Evolutionary conservation across 2,797 vertebrate genomes (phyloP), one percentile per base, ranked within the genome.

Genomic region (Karalla daura): DNA sequence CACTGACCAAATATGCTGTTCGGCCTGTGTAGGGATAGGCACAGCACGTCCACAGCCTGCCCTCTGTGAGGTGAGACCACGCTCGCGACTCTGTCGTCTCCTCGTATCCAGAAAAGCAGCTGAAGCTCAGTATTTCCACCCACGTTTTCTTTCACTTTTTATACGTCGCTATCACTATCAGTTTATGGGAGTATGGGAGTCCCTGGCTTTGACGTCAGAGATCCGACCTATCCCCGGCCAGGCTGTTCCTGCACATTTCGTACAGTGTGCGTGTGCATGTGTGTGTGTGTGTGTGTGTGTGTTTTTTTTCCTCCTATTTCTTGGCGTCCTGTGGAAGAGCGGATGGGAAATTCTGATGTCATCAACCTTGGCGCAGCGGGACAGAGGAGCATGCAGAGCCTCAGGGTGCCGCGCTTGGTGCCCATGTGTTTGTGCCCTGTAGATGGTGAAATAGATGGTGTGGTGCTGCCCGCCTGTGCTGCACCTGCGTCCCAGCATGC

Each of bases 261-360:
- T 69, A 45, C 55, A 12, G 43, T 45, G 37, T 11, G n/a, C n/a
- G n/a, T n/a, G n/a, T n/a, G n/a, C n/a, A n/a, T n/a, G n/a, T n/a
- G n/a, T n/a, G n/a, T n/a, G n/a, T n/a, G n/a, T n/a, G n/a, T n/a
- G n/a, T n/a, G n/a, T n/a, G n/a, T n/a, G n/a, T n/a, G 15, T 33
- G 63, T 47, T 65, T 24, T 44, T 25, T 23, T 12, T 17, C 54
- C 14, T 68, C 17, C 28, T 36, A 58, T 80, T 85, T 63, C 83
- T 76, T 80, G 82, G 95, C 84, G 15, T 95, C 93, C 93, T 91
- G 92, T 94, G 91, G 94, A 93, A 94, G 94, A 95, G 94, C 95
- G 96, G 95, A 97, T 96, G 95, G 96, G 96, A 97, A 97, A 98
- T 95, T 97, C 95, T 98, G 97, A 98, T 97, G 96, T 98, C 97